A percentile compares a stretch with the other conserved stretches of the same genome.
Conservation (phyloP, 2,888 invertebrate species). For the Caenorhabditis uteleia region DNA sequence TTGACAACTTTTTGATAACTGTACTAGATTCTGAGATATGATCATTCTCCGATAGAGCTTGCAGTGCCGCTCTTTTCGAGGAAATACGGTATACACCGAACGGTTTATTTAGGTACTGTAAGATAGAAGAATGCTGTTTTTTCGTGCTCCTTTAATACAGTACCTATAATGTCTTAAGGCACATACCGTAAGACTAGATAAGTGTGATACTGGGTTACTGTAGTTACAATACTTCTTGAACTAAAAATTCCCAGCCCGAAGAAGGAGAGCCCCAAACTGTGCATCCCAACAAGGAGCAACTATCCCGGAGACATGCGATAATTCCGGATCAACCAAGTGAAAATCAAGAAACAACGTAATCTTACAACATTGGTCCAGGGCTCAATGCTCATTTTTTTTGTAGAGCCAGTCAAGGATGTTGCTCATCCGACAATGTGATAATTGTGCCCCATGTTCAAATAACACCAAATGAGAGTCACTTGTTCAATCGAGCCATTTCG, state of each 20-base stretch:
- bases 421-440: constrained; percentile 65
- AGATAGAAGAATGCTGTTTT: too few relatives aligned
- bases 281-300: constrained; percentile 66
- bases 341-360: constrained; percentile 23
- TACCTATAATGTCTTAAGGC: too few relatives aligned
- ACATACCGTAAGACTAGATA: not conserved
- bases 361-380: not conserved
- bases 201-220: not conserved
- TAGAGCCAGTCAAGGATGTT: constrained; percentile 41
- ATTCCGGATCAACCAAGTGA: constrained; percentile 52
- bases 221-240: not conserved
- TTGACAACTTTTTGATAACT: too few relatives aligned
- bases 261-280: constrained; percentile 61
- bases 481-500: constrained; percentile 67
- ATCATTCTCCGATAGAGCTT: too few relatives aligned
- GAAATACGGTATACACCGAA: too few relatives aligned
- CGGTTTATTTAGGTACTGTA: too few relatives aligned
- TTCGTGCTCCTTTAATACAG: too few relatives aligned
- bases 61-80: too few relatives aligned
- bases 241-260: constrained; percentile 34
- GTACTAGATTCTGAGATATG: too few relatives aligned
- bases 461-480: constrained; percentile 62
- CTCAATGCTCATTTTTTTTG: too few relatives aligned
- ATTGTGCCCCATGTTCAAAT: constrained; percentile 69
- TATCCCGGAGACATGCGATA: constrained; percentile 64